phyloP scores from a whole-genome alignment of 1,140 invertebrate species.

The Plodia interpunctella region DNA sequence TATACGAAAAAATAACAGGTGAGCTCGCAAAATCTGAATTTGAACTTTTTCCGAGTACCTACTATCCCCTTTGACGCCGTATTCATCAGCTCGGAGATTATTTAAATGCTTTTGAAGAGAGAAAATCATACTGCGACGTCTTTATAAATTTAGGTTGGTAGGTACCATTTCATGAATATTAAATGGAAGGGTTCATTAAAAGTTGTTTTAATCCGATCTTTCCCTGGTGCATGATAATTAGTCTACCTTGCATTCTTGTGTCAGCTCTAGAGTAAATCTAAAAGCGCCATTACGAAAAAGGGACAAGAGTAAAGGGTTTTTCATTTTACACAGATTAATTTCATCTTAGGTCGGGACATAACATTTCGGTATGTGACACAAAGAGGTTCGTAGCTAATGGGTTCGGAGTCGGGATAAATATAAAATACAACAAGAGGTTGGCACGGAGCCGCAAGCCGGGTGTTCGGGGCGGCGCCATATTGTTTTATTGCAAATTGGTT shows the following conservation, averaged over 20 bases:
- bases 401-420: constrained; percentile 46
- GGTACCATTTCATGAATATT: constrained; percentile 39
- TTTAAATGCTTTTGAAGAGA: constrained; percentile 24
- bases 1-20: not conserved
- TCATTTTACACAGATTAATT: constrained; percentile 34
- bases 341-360: constrained; percentile 32
- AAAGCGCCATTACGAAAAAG: constrained; percentile 18
- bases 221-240: constrained; percentile 32
- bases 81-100: constrained; percentile 21
- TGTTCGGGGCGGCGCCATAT: constrained; percentile 54
- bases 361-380: constrained; percentile 47
- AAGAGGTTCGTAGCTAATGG: constrained; percentile 51
- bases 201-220: constrained; percentile 39
- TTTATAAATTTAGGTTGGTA: constrained; percentile 29
- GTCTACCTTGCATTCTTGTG: constrained; percentile 26
- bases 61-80: constrained; percentile 15
- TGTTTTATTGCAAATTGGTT: constrained; percentile 77
- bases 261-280: constrained; percentile 6
- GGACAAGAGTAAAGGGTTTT: constrained; percentile 21
- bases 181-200: constrained; percentile 35
- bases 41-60: constrained; percentile 12
- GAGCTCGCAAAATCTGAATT: constrained; percentile 5
- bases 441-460: constrained; percentile 43
- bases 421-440: constrained; percentile 52
- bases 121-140: constrained; percentile 24